Evolutionary conservation across 30 jellyfish, hydroid and myxozoan species (phyloP).

Genomic region (Catostylus mosaicus): DNA sequence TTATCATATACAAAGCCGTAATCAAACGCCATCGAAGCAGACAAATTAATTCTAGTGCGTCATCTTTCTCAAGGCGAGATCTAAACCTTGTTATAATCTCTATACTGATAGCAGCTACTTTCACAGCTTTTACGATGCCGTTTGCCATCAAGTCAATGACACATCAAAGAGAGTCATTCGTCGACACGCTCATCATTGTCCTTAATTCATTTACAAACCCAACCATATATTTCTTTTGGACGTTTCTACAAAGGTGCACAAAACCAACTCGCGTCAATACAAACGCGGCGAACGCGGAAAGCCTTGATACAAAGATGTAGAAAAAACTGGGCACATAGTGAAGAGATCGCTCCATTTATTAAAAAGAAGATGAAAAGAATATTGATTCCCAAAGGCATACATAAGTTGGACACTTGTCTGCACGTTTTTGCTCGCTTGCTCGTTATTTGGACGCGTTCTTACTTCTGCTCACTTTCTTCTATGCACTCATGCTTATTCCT

Average conservation of each 20-base stretch:
- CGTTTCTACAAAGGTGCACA: conserved; percentile 5
- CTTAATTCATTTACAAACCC: conserved; percentile 52
- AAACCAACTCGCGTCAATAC: not conserved
- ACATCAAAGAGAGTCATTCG: conserved; percentile 1
- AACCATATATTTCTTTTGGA: conserved; percentile 47
- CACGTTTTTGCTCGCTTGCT: no score
- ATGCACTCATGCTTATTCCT: no score
- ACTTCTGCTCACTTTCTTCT: no score
- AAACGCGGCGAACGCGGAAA: not conserved
- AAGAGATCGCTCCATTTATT: no score
- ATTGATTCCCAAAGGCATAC: no score
- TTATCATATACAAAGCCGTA: conserved; percentile 24
- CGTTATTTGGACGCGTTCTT: no score
- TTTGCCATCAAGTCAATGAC: conserved; percentile 31
- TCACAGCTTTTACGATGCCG: conserved; percentile 40
- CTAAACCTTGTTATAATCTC: conserved; percentile 21
- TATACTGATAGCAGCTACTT: conserved; percentile 27
- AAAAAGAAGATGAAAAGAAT: no score
- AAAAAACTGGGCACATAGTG: no score
- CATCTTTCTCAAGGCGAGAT: not conserved
- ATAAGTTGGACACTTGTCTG: no score
- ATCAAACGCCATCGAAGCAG: conserved; percentile 7
- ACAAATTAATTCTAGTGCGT: not conserved
- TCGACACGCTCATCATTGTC: conserved; percentile 7
- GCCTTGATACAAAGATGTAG: not conserved